A percentile compares a stretch with the other conserved stretches of the same genome.
phyloP scores from a whole-genome alignment of 2,888 invertebrate species.

The Caenorhabditis sp. region DNA sequence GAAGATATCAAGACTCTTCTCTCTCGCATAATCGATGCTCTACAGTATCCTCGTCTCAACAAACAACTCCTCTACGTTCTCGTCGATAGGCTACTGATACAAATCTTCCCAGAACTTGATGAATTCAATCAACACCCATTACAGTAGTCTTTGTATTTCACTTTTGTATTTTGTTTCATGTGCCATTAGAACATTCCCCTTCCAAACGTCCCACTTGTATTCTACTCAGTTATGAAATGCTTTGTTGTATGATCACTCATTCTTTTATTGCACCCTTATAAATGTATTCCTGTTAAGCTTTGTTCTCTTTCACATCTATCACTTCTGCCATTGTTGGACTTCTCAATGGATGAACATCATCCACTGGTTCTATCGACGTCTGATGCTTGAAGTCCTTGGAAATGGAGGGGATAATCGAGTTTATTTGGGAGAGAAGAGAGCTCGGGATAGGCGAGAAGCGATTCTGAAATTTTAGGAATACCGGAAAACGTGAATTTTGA shows the following conservation, averaged over 20 bases:
- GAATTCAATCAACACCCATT: slow-evolving; percentile 52
- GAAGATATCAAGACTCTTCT: slow-evolving; percentile 62
- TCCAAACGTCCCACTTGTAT: neutral
- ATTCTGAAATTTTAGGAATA: neutral
- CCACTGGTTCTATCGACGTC: slow-evolving; percentile 5
- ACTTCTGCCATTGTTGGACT: slow-evolving; percentile 9
- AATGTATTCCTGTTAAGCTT: neutral
- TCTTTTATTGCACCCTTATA: slow-evolving; percentile 1
- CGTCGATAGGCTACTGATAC: slow-evolving; percentile 86
- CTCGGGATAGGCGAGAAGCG: neutral
- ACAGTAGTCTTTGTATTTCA: slow-evolving; percentile 30
- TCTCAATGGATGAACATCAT: neutral
- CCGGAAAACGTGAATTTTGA: too few relatives aligned
- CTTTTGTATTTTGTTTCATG: slow-evolving; percentile 17
- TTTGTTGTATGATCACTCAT: neutral
- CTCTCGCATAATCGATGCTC: slow-evolving; percentile 70
- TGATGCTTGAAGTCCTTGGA: slow-evolving; percentile 22
- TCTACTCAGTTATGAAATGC: slow-evolving; percentile 8
- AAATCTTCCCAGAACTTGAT: slow-evolving; percentile 57
- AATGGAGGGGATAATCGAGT: slow-evolving; percentile 1
- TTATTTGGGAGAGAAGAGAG: neutral
- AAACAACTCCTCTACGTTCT: slow-evolving; percentile 89
- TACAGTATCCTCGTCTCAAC: slow-evolving; percentile 86
- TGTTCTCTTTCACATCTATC: neutral
- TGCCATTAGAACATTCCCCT: slow-evolving; percentile 39